Percentiles rank a stretch among this genome's conserved stretches.
Evolutionary conservation across 2,888 invertebrate genomes (phyloP).

Genomic region (Oegoconia quadripuncta): DNA sequence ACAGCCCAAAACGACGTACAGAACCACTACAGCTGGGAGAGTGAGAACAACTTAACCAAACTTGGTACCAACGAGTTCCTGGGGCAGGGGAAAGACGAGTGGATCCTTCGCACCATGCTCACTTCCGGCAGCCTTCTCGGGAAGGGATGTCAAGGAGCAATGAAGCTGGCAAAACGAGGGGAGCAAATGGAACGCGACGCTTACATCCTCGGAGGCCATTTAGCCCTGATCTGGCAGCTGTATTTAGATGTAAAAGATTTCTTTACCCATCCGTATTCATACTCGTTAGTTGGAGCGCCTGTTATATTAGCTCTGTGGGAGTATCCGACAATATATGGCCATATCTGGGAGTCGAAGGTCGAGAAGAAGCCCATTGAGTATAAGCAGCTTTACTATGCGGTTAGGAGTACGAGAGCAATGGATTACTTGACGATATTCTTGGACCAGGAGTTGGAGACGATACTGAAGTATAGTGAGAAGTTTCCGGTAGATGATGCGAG

Average conservation of each 20-base stretch:
- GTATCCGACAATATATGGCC: constrained; percentile 59
- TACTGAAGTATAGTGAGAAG: constrained; percentile 47
- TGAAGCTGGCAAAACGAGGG: constrained; percentile 54
- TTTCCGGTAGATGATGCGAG: constrained; percentile 62
- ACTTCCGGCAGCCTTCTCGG: constrained; percentile 63
- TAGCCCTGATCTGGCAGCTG: constrained; percentile 66
- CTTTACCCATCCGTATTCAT: constrained; percentile 61
- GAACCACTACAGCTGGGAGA: constrained; percentile 55
- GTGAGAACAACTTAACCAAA: constrained; percentile 53
- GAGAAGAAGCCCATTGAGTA: constrained; percentile 48
- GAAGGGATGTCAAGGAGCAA: constrained; percentile 66
- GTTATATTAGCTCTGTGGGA: constrained; percentile 62
- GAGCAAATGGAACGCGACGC: constrained; percentile 52
- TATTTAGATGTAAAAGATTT: constrained; percentile 68
- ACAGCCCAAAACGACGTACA: constrained; percentile 38
- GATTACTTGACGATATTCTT: constrained; percentile 55
- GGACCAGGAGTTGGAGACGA: constrained; percentile 54
- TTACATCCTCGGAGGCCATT: constrained; percentile 60
- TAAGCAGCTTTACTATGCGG: constrained; percentile 61
- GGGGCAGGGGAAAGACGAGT: constrained; percentile 63
- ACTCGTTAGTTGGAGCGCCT: constrained; percentile 62
- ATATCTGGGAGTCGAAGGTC: constrained; percentile 49
- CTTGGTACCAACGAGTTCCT: constrained; percentile 61
- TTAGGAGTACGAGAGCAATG: constrained; percentile 53
- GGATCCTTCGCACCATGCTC: constrained; percentile 60